These are phyloP conservation scores for Sebastes cheni DNA, from an alignment of 2,797 vertebrate species.

Conservation along the genomic window DNA sequence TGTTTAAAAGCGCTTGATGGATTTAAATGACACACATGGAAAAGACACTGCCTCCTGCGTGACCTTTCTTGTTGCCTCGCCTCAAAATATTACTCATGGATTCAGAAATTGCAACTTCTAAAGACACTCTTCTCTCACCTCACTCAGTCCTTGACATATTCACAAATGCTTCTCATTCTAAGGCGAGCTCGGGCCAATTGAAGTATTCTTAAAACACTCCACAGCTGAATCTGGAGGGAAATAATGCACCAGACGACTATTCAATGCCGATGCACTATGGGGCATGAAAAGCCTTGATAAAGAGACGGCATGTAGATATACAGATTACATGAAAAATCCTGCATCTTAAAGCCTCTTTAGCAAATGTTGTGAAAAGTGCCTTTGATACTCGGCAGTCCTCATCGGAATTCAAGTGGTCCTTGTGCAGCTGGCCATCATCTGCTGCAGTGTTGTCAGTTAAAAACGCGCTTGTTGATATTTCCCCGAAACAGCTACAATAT, in stretches of 20 bases:
- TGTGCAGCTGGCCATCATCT: slow-evolving; percentile 34
- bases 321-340: neutral
- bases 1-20: slow-evolving; percentile 65
- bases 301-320: neutral
- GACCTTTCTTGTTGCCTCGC: slow-evolving; percentile 23
- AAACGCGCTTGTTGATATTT: slow-evolving; percentile 15
- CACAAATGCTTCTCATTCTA: slow-evolving; percentile 35
- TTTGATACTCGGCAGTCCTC: slow-evolving; percentile 5
- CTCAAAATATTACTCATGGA: neutral
- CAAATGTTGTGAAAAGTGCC: neutral
- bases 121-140: slow-evolving; percentile 5
- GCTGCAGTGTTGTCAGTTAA: slow-evolving; percentile 17
- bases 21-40: slow-evolving; percentile 63
- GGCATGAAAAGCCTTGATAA: slow-evolving; percentile 6
- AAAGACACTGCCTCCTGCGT: slow-evolving; percentile 24
- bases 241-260: slow-evolving; percentile 34
- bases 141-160: slow-evolving; percentile 18
- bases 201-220: slow-evolving; percentile 8
- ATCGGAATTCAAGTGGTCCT: slow-evolving; percentile 27
- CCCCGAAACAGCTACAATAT: slow-evolving; percentile 25
- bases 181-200: slow-evolving; percentile 19
- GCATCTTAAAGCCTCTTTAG: neutral
- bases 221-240: slow-evolving; percentile 9
- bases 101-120: neutral
- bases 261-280: slow-evolving; percentile 10